phyloP scores from a whole-genome alignment of 2,888 invertebrate genomes.

The Drosophila paramelanica region DNA sequence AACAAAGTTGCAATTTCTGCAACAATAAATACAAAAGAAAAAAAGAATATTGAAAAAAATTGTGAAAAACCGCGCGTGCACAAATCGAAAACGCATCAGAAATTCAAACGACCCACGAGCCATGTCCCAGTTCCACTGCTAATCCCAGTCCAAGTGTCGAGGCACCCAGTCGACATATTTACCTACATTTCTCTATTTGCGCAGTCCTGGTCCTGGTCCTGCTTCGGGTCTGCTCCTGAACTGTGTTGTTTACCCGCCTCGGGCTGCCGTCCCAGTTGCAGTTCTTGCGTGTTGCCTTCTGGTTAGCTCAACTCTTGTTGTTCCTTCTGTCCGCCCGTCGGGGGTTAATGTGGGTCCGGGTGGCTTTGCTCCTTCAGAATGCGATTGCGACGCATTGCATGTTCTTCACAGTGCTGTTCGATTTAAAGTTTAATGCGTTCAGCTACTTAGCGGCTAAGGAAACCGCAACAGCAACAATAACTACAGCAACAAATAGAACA shows the following conservation, averaged over 20 bases:
- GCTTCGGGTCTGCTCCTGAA: slow-evolving; percentile 4
- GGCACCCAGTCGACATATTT: slow-evolving; percentile 48
- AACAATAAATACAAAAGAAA: slow-evolving; percentile 61
- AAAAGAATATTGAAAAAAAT: slow-evolving; percentile 46
- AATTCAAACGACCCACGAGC: slow-evolving; percentile 67
- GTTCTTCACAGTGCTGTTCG: slow-evolving; percentile 29
- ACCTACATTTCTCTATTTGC: slow-evolving; percentile 60
- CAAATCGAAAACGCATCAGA: slow-evolving; percentile 77
- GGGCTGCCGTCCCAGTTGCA: slow-evolving; percentile 30
- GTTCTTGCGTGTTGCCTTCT: slow-evolving; percentile 76
- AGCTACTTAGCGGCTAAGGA: slow-evolving; percentile 52
- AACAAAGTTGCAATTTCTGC: slow-evolving; percentile 74
- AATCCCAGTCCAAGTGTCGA: slow-evolving; percentile 27
- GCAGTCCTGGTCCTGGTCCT: slow-evolving; percentile 53
- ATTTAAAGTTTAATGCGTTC: slow-evolving; percentile 56
- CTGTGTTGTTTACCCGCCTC: slow-evolving; percentile 3
- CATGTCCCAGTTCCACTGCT: slow-evolving; percentile 7
- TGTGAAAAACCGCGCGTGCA: slow-evolving; percentile 36
- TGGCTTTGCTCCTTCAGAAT: slow-evolving; percentile 13
- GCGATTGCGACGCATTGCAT: slow-evolving; percentile 24
- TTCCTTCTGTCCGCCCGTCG: slow-evolving; percentile 20
- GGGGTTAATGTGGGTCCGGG: not conserved
- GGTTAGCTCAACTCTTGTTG: slow-evolving; percentile 70
- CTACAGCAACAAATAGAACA: slow-evolving; percentile 12
- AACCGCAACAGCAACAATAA: slow-evolving; percentile 22